These are phyloP conservation scores for Pituophis catenifer DNA, from an alignment of 2,113 vertebrate genomes.

Conservation along the genomic window DNA sequence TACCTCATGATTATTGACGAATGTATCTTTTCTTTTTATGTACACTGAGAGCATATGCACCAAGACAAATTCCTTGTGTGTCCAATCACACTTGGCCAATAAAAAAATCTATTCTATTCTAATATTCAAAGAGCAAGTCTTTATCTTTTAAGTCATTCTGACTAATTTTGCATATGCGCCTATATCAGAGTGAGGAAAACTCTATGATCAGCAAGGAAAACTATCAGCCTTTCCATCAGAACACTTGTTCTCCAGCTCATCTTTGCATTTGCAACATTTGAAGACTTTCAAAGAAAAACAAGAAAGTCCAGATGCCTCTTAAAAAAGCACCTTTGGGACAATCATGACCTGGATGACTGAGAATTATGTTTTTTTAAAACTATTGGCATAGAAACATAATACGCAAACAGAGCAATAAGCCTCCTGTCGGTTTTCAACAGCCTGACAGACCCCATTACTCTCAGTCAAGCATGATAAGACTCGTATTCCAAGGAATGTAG, in stretches of 20 bases:
- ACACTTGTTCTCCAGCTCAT: not conserved
- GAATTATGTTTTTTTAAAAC: not conserved
- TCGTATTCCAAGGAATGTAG: not conserved
- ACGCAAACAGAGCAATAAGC: not conserved
- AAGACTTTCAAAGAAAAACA: not conserved
- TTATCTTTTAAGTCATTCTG: not conserved
- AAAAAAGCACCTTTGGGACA: not conserved
- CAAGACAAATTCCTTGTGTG: no score
- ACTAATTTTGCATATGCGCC: not conserved
- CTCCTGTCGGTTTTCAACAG: not conserved
- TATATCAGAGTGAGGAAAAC: not conserved
- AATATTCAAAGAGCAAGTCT: not conserved
- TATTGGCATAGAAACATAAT: not conserved
- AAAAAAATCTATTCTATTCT: no score
- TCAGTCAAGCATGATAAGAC: not conserved
- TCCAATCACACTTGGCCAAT: no score
- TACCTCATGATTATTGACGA: no score
- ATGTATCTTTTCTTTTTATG: no score
- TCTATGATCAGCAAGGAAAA: not conserved
- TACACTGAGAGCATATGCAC: no score
- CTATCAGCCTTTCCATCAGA: not conserved
- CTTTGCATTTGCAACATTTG: not conserved
- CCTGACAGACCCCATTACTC: not conserved
- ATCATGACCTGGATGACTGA: not conserved
- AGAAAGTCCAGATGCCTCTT: not conserved